Base-by-base conservation (phyloP, 2,113 vertebrate genomes). In the Pluvialis apricaria region DNA sequence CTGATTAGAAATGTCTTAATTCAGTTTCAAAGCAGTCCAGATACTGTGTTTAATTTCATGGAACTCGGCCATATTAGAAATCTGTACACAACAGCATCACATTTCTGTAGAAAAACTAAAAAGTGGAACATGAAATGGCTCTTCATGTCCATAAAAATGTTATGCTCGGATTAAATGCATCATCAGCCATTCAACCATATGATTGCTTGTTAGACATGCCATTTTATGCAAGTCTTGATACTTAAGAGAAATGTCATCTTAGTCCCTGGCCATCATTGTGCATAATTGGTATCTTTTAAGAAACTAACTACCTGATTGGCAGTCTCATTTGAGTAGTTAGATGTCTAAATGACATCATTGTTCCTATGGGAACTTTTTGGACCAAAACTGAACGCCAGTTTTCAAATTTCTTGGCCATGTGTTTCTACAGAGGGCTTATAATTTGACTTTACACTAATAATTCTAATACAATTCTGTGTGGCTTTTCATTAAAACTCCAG, bases 171-270 rank as follows among this genome's bases (percentile, higher is more conserved):
- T 90, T 80, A 92, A 94, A 82, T 42, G 51, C 68, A 70, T 79
- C 61, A n/a, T 45, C 86, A 83, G 51, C 82, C n/a, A 6, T 70
- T 82, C 77, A 76, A 9, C 61, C 72, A 42, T 77, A 7, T 31
- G 82, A 90, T 40, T 80, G 57, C 89, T 51, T 83, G 86, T 91
- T 90, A 90, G 75, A 84, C n/a, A 62, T 84, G 92, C 78, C 62
- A 68, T 94, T 90, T 92, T 52, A 34, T 62, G 21, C 52, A 45
- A 87, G 68, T 75, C 82, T 66, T 92, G 82, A 87, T 52, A 76
- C 90, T 94, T 75, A 65, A 84, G 82, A 87, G 69, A 92, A 94
- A 92, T 84, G 52, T 90, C 82, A 81, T 83, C 42, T 57, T 66
- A 62, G 47, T 87, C 73, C 42, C n/a, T 22, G 73, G 52, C 51